Conservation (phyloP, 2,888 invertebrate species). For the Caenorhabditis macrosperma region DNA sequence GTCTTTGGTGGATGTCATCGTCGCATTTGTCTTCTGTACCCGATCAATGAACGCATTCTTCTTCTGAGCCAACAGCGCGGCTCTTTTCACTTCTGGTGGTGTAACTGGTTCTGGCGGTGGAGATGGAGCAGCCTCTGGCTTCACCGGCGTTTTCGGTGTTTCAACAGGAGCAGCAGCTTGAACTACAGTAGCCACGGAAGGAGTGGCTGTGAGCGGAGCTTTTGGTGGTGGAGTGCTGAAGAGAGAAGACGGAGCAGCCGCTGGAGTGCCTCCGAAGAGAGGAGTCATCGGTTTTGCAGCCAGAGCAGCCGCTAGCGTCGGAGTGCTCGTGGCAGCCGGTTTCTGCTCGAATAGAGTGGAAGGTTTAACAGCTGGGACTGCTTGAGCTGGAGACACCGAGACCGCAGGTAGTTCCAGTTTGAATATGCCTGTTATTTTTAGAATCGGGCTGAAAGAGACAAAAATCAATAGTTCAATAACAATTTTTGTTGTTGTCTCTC, state of each 20-base stretch:
- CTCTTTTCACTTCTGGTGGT: conserved; percentile 11
- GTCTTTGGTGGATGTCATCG: conserved; percentile 2
- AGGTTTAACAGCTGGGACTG: too few relatives aligned
- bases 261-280: too few relatives aligned
- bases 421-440: too few relatives aligned
- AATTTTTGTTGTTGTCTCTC: too few relatives aligned
- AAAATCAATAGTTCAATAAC: too few relatives aligned
- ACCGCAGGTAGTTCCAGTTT: too few relatives aligned
- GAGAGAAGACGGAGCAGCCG: neutral
- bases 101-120: neutral
- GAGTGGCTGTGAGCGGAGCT: too few relatives aligned
- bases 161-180: neutral
- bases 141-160: neutral
- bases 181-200: too few relatives aligned
- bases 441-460: conserved; percentile 24
- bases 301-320: too few relatives aligned
- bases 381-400: too few relatives aligned
- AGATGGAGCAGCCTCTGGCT: neutral
- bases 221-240: neutral
- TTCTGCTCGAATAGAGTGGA: conserved; percentile 18
- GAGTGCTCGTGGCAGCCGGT: too few relatives aligned
- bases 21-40: neutral
- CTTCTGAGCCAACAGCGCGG: conserved; percentile 7
- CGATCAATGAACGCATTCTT: conserved; percentile 6
- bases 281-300: too few relatives aligned